Percentiles rank a stretch among this genome's conserved stretches.
phyloP scores from a whole-genome alignment of 2,888 invertebrate genomes.

The Sepiola atlantica region DNA sequence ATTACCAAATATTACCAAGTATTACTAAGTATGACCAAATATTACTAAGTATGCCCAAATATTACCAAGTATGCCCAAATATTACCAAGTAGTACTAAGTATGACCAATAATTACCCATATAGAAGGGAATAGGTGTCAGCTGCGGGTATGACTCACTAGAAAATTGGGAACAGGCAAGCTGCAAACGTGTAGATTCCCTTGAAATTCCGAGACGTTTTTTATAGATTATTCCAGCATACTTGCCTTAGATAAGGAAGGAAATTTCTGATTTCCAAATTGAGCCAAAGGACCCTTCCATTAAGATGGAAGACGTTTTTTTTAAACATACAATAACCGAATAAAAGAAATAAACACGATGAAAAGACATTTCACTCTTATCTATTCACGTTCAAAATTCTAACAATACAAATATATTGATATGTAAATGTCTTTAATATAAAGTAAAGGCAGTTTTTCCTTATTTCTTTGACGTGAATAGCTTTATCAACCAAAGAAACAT shows the following conservation, averaged over 20 bases:
- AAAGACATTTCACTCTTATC: background rate
- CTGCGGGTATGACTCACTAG: conserved; percentile 32
- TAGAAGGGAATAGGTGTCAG: conserved; percentile 12
- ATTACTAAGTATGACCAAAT: no score
- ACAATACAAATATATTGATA: background rate
- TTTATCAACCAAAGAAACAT: no score
- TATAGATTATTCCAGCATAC: conserved; percentile 2
- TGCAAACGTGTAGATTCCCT: background rate
- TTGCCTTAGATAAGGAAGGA: conserved; percentile 1
- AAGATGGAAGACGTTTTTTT: background rate
- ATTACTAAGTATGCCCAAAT: no score
- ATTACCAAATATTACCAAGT: no score
- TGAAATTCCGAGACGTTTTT: background rate
- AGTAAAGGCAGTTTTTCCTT: no score
- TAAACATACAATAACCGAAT: background rate
- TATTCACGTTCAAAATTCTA: background rate
- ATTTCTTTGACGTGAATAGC: no score
- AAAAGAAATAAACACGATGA: background rate
- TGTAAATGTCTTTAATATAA: no score
- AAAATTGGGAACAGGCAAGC: background rate
- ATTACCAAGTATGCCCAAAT: no score
- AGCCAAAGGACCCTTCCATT: conserved; percentile 21
- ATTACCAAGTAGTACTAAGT: no score
- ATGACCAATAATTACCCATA: no score
- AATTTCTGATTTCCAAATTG: background rate